Base-by-base conservation (phyloP, 2,888 invertebrate species). In the Lamellibrachia columna region DNA sequence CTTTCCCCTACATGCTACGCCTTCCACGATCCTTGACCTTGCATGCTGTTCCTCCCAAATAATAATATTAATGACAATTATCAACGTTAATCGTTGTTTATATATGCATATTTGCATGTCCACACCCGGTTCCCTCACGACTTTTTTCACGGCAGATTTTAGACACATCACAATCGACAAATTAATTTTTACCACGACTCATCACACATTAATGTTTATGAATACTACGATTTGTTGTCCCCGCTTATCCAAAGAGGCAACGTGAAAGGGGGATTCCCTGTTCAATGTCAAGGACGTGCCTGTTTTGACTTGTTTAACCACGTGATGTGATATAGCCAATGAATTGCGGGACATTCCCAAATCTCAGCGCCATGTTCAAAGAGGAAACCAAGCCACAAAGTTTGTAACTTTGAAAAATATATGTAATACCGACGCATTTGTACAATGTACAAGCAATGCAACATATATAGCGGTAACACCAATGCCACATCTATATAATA, bases 341-440 rank as follows among this genome's bases (percentile, higher is more conserved):
- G 22, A 22, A n/a, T 22, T 15, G 75, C n/a, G 75, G 75, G 75
- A 75, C n/a, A 22, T 75, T 22, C 75, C 75, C 75, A 75, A 22
- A 75, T 75, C 75, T 75, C 75, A 75, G 75, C 75, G 75, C 75
- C 75, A 75, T 75, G 75, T 75, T 75, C 75, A 75, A 75, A 75
- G 75, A 75, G 75, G 22, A 60, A 75, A 75, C n/a, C 75, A 6
- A 75, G 75, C 75, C 15, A 75, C 15, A 75, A 75, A 75, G 75
- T 75, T 75, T 75, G 15, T 75, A 22, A 75, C n/a, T 75, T 75
- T 75, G 22, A 75, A 75, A 6, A 75, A 75, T 55, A 40, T 40
- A 40, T 75, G n/a, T 75, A 22, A 75, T 75, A 75, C 6, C 22
- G 22, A 11, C 6, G 22, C 75, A 22, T 75, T 75, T 2, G n/a